Percentiles rank a stretch among this genome's conserved stretches.
Evolutionary conservation across 2,888 invertebrate genomes (phyloP).

Genomic region (Autographa pulchrina): DNA sequence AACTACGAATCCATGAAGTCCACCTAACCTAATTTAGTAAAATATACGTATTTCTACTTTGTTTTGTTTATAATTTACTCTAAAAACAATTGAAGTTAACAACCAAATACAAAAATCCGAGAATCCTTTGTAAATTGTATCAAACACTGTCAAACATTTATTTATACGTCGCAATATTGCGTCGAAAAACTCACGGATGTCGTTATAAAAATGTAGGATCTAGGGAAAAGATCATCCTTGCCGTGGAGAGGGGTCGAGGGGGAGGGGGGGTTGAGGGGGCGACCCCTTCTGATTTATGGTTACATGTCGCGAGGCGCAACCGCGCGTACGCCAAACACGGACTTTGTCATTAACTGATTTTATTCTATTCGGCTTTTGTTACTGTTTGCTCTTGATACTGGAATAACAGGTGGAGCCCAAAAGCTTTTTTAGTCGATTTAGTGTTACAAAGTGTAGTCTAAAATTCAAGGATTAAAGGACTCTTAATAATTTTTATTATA

Average conservation of each 20-base stretch:
- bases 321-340: slow-evolving; percentile 80
- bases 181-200: slow-evolving; percentile 76
- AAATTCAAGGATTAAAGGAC: no score
- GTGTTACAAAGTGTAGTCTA: no score
- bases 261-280: slow-evolving; percentile 68
- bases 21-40: no score
- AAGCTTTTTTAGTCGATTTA: no score
- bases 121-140: neutral
- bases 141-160: neutral
- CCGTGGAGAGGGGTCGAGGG: slow-evolving; percentile 57
- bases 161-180: slow-evolving; percentile 65
- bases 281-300: slow-evolving; percentile 88
- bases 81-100: neutral
- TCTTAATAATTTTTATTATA: no score
- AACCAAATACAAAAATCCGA: neutral
- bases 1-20: neutral
- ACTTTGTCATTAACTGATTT: slow-evolving; percentile 88
- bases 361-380: slow-evolving; percentile 73
- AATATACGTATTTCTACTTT: no score
- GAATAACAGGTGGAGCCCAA: neutral
- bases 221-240: slow-evolving; percentile 87
- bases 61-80: no score
- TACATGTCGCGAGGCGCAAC: slow-evolving; percentile 85
- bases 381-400: slow-evolving; percentile 26
- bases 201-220: slow-evolving; percentile 89